Evolutionary conservation across 2,888 invertebrate species (phyloP).

Genomic region (Metopia argyrocephala): DNA sequence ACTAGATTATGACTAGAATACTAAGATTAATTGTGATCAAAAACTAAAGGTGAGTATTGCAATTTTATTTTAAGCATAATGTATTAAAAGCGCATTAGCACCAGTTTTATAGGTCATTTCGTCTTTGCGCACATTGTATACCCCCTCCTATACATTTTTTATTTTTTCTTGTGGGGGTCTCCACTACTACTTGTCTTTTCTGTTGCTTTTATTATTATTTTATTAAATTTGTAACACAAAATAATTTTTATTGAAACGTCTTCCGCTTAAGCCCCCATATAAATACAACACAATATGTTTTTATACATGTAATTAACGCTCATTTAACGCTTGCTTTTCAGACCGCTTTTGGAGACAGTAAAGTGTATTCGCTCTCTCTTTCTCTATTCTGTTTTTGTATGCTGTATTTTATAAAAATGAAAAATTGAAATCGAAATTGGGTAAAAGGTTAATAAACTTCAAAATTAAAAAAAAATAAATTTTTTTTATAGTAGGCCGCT

Average conservation of each 20-base stretch:
- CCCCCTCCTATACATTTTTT: too few relatives aligned
- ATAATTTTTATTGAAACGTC: slow-evolving; percentile 24
- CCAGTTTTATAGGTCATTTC: too few relatives aligned
- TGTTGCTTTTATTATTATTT: neutral
- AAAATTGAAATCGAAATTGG: slow-evolving; percentile 51
- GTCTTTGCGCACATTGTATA: too few relatives aligned
- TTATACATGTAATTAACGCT: neutral
- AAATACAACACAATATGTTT: neutral
- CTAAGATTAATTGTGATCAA: too few relatives aligned
- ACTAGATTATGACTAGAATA: too few relatives aligned
- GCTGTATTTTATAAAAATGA: slow-evolving; percentile 20
- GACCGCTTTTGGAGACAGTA: neutral
- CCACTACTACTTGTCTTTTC: too few relatives aligned
- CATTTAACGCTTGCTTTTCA: neutral
- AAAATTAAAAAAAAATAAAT: slow-evolving; percentile 28
- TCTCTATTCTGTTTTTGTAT: neutral
- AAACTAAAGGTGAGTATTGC: too few relatives aligned
- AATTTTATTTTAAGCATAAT: too few relatives aligned
- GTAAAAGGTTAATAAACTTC: slow-evolving; percentile 64
- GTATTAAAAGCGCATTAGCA: too few relatives aligned
- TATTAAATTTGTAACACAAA: slow-evolving; percentile 2
- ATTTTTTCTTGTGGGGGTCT: neutral
- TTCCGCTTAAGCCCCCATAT: slow-evolving; percentile 20
- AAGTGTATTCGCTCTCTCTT: slow-evolving; percentile 1
- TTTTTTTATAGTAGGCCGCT: slow-evolving; percentile 3